Evolutionary conservation across 1,140 invertebrate species (phyloP), one percentile per base, ranked within the genome.

Genomic region (Papilio helenus): DNA sequence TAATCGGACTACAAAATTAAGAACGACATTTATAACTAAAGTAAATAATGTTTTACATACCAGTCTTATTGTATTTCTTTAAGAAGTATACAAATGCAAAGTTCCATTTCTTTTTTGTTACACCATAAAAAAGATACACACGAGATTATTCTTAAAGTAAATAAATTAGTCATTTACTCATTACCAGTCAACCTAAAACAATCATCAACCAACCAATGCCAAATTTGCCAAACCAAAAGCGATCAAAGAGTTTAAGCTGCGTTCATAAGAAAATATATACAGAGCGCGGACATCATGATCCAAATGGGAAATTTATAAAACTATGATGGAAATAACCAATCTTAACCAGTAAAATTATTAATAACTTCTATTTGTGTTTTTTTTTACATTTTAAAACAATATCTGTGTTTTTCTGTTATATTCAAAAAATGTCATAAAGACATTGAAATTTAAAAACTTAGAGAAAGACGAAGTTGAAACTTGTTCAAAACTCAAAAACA

Each of bases 121-220:
- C 18, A 74, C 42, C 44, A 10, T 76, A 51, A 14, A 55, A 76
- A 34, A 51, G 23, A 76, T 58, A 76, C 7, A 29, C 14, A 55
- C 39, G 12, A 51, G 46, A 55, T 8, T 51, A 14, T n/a, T 2
- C 3, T 74, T 76, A 76, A 76, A 55, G 73, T 76, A 76, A 76
- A 76, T 76, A 76, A 76, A 76, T 76, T 76, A 76, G 14, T 76
- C 73, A 76, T 76, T 76, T 44, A 73, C n/a, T 20, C 68, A 72
- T 55, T 29, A 65, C 23, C 61, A 65, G 26, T 65, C 61, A 65
- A 65, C 61, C 61, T 29, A 65, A 65, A 65, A 65, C 61, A 65
- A 65, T 65, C 23, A 65, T 29, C 55, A 61, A 61, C 61, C 61
- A 65, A 65, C 61, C 61, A 65, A 65, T 65, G 61, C 61, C 61